Base-by-base conservation (phyloP, 2,113 vertebrate species). In the Catharus fuscescens region DNA sequence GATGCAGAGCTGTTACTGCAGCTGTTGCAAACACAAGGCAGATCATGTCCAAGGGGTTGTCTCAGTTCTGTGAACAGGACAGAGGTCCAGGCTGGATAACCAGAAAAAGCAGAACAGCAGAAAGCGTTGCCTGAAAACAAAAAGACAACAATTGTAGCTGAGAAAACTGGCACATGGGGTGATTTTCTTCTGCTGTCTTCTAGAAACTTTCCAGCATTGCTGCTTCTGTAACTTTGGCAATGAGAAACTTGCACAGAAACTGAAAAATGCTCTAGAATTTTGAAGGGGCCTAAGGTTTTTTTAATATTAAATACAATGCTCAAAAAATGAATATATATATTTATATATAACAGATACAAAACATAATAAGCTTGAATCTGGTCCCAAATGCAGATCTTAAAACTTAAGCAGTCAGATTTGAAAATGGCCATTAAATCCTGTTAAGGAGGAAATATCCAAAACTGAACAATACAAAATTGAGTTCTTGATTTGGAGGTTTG, bases 121-220 rank as follows among this genome's bases (percentile, higher is more conserved):
- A 8, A 21, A 56, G 15, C 2, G 10, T n/a, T 18, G 18, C 92
- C 98, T 98, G 95, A 67, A 98, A 98, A 54, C 60, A 65, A 96
- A 95, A 92, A 97, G 86, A 95, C 54, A 94, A 95, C 1, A 94
- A 65, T 72, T 64, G 52, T 59, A 34, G 54, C 24, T 94, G 59
- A 96, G 60, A 50, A 79, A 47, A 66, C 17, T 44, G 32, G 8
- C 18, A 80, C 59, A 71, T 0, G 2, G 14, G 14, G 14, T 24
- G 26, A 21, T 57, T 72, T 67, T 47, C 18, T 57, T 56, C 67
- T 61, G 19, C 61, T 87, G 21, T 36, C 38, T 87, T 34, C 47
- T 14, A 38, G 77, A 5, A 67, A 29, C 28, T 67, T 52, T 34
- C 44, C 11, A 38, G 42, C 18, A 12, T 45, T 53, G 28, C 14